phyloP scores from a whole-genome alignment of 2,888 invertebrate genomes.

The Amorpha juglandis region DNA sequence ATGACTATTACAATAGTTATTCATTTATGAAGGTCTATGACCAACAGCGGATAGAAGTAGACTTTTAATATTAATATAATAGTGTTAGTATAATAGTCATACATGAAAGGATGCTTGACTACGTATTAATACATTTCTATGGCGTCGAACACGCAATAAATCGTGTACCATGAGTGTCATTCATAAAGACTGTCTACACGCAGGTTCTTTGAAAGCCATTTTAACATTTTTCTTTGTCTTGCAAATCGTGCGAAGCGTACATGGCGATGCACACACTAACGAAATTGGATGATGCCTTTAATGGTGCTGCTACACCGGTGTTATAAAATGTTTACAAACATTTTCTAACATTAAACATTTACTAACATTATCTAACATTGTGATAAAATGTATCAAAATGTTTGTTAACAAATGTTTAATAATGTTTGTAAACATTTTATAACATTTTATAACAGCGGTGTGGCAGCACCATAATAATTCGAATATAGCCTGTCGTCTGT shows the following conservation, averaged over 20 bases:
- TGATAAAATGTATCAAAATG: no score
- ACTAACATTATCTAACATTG: no score
- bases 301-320: no score
- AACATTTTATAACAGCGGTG: no score
- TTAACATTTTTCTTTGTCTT: constrained; percentile 21
- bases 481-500: neutral
- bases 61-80: neutral
- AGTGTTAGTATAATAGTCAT: neutral
- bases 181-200: neutral
- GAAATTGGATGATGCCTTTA: neutral
- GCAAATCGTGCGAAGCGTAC: constrained; percentile 1
- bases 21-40: neutral
- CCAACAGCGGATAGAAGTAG: neutral
- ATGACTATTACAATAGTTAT: neutral
- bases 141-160: constrained; percentile 13
- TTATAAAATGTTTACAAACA: no score
- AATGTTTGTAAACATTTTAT: no score
- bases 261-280: constrained; percentile 3
- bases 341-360: no score
- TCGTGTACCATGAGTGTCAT: constrained; percentile 1
- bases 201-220: constrained; percentile 20
- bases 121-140: constrained; percentile 10
- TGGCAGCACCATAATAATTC: no score
- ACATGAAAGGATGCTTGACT: constrained; percentile 15
- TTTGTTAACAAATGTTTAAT: no score